Percentiles rank a stretch among this genome's conserved stretches.
These are phyloP conservation scores for Eulemur coronatus DNA, from an alignment of 2,797 vertebrate genomes.

Conservation along the genomic window DNA sequence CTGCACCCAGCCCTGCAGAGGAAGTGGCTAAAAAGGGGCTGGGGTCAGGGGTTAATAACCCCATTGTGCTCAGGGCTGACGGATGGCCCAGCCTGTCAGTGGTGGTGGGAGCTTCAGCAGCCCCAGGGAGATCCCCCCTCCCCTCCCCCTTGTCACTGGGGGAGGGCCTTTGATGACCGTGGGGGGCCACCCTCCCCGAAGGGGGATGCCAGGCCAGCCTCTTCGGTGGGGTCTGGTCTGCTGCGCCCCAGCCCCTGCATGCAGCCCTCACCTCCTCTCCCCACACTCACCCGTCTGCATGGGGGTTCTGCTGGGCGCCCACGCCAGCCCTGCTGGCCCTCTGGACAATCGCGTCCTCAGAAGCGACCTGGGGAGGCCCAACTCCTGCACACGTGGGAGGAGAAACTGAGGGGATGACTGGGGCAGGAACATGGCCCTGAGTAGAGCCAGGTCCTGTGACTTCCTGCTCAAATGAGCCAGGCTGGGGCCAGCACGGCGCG, in stretches of 20 bases:
- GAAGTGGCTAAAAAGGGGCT: constrained; percentile 80
- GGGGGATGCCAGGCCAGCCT: neutral
- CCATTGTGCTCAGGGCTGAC: constrained; percentile 77
- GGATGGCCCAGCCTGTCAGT: constrained; percentile 79
- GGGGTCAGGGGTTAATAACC: constrained; percentile 85
- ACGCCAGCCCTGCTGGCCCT: neutral
- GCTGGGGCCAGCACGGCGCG: neutral
- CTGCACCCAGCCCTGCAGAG: constrained; percentile 58
- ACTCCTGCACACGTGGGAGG: neutral
- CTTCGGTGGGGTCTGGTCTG: neutral
- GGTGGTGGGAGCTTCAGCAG: constrained; percentile 74
- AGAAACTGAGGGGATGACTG: neutral
- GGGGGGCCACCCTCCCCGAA: neutral
- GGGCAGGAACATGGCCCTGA: neutral
- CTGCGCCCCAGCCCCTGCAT: neutral
- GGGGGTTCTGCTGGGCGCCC: neutral
- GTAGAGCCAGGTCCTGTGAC: neutral
- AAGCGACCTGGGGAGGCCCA: neutral
- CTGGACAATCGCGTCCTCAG: neutral
- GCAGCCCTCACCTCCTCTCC: neutral
- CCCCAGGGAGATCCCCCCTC: constrained; percentile 48
- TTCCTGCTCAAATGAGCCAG: neutral
- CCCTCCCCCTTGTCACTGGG: neutral
- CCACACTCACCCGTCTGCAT: fast-evolving
- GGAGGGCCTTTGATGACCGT: constrained; percentile 38